Conservation (phyloP, 2,888 invertebrate species). For the Aphidoletes aphidimyza region DNA sequence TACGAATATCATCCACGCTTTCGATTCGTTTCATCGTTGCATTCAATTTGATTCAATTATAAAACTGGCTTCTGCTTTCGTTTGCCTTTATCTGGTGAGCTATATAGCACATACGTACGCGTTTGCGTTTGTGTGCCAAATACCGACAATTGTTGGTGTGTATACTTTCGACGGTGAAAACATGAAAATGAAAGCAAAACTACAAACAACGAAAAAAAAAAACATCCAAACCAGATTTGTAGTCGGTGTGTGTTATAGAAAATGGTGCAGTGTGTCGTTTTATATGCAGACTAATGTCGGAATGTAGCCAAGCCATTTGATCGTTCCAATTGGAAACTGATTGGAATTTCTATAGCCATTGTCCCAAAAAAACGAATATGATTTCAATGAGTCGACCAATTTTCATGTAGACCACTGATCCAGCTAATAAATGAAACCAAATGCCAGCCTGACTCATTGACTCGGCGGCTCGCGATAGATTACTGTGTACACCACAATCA, state of each 20-base stretch:
- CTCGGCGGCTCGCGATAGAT: neutral
- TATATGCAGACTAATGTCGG: neutral
- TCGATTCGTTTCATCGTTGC: too few relatives aligned
- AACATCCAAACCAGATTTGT: neutral
- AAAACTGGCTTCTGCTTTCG: neutral
- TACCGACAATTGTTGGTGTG: neutral
- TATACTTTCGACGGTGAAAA: neutral
- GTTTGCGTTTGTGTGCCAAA: neutral
- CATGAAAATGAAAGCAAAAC: slow-evolving; percentile 34
- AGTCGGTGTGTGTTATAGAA: neutral
- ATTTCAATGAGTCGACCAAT: neutral
- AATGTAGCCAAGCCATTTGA: neutral
- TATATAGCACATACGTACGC: too few relatives aligned
- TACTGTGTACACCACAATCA: neutral
- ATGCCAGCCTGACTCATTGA: neutral
- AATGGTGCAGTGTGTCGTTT: neutral
- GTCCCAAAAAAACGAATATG: neutral
- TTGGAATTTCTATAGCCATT: slow-evolving; percentile 18
- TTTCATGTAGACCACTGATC: neutral
- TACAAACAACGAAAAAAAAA: neutral
- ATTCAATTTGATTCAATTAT: neutral
- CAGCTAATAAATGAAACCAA: neutral
- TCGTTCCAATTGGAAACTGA: neutral
- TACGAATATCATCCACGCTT: neutral
- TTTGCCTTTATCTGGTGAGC: neutral